These are phyloP conservation scores for Acanthosepion esculentum DNA, from an alignment of 2,888 invertebrate genomes.

Conservation along the genomic window DNA sequence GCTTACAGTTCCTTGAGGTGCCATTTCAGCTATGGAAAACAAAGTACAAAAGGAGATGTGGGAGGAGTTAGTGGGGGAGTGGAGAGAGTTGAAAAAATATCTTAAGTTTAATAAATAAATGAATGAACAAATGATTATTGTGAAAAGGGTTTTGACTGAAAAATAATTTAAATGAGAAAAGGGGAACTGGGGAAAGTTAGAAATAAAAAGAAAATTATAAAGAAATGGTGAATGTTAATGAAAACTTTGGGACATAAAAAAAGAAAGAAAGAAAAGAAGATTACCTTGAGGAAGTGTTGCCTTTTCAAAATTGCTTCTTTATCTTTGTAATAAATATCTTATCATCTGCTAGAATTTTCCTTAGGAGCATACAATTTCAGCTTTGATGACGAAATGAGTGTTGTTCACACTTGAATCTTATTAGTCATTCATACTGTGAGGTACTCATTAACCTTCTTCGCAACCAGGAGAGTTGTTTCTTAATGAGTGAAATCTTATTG, in stretches of 20 bases:
- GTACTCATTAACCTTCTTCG: conserved; percentile 8
- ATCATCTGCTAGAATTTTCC: conserved; percentile 22
- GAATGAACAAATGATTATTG: not conserved
- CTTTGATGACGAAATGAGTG: not conserved
- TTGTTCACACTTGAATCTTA: not conserved
- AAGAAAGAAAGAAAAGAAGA: not conserved
- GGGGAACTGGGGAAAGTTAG: not conserved
- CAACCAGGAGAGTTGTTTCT: not conserved
- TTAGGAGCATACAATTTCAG: not conserved
- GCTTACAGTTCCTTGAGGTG: not conserved
- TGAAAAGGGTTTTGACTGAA: conserved; percentile 8
- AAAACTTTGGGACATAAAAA: conserved; percentile 6
- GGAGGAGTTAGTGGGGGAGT: not conserved
- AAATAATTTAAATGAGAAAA: conserved; percentile 20
- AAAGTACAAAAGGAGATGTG: not conserved
- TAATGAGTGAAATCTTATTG: not conserved
- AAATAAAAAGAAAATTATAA: not conserved
- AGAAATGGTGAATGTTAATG: not conserved
- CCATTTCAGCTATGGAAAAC: not conserved
- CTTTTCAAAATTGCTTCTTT: conserved; percentile 10
- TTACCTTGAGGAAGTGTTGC: not conserved
- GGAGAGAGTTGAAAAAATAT: not conserved
- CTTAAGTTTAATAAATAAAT: conserved; percentile 8
- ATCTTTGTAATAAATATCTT: conserved; percentile 33
- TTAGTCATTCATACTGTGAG: not conserved